These are phyloP conservation scores for Nestor notabilis DNA, from an alignment of 2,113 vertebrate species.

Conservation along the genomic window DNA sequence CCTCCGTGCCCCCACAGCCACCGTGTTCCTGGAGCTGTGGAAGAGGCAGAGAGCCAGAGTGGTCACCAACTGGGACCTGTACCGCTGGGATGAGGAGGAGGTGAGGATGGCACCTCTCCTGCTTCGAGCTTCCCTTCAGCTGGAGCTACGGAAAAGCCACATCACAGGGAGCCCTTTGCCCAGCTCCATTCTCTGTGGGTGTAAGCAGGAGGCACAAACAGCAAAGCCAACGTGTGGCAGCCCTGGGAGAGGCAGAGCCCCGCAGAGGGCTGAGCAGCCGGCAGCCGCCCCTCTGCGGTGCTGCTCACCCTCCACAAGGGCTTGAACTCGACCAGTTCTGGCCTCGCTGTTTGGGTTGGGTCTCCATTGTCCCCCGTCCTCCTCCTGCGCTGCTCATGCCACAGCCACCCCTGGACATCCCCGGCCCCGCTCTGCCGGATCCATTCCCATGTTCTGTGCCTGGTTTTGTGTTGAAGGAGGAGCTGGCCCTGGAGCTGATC, in stretches of 20 bases:
- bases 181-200: background rate
- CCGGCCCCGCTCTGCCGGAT: background rate
- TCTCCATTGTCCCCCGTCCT: background rate
- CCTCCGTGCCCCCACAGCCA: slow-evolving; percentile 75
- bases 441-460: background rate
- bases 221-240: background rate
- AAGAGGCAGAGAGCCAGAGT: slow-evolving; percentile 81
- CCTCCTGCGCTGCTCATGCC: background rate
- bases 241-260: background rate
- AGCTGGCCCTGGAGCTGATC: slow-evolving; percentile 84
- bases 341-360: background rate
- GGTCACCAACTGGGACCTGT: slow-evolving; percentile 84
- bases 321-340: background rate
- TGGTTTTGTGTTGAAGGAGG: slow-evolving; percentile 78
- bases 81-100: slow-evolving; percentile 90
- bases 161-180: background rate
- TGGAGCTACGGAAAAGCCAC: background rate
- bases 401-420: background rate
- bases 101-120: slow-evolving; percentile 61
- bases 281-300: background rate
- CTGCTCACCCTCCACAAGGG: background rate
- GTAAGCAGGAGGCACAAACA: background rate
- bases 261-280: background rate
- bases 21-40: slow-evolving; percentile 93
- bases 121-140: rapidly evolving